A percentile compares a stretch with the other conserved stretches of the same genome.
Conservation (phyloP, 2,888 invertebrate species). For the Tiliacea aurago region DNA sequence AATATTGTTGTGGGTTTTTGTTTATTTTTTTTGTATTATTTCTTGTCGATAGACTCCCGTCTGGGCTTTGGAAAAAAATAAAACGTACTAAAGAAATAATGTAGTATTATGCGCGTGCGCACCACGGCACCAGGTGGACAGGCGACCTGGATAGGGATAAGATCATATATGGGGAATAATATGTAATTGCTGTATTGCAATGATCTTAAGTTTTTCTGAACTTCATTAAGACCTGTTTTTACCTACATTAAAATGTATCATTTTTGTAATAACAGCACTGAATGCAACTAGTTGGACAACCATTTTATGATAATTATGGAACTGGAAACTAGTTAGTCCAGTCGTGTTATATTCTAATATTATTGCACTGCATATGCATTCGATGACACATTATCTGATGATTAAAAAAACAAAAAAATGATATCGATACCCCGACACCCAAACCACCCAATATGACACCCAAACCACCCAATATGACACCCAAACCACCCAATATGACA, state of each 20-base stretch:
- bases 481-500: background rate
- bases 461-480: too few relatives aligned
- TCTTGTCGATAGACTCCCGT: slow-evolving; percentile 75
- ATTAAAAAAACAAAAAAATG: too few relatives aligned
- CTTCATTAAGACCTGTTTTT: slow-evolving; percentile 9
- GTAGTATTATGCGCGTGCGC: slow-evolving; percentile 52
- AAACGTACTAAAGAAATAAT: slow-evolving; percentile 77
- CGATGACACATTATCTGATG: background rate
- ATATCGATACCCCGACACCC: background rate
- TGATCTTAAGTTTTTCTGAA: slow-evolving; percentile 35
- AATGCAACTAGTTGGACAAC: background rate
- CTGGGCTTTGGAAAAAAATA: slow-evolving; percentile 71
- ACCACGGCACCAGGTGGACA: slow-evolving; percentile 67
- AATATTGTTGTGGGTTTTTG: slow-evolving; percentile 78
- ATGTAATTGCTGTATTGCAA: slow-evolving; percentile 44
- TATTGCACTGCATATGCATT: background rate
- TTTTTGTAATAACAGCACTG: background rate
- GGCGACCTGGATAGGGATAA: slow-evolving; percentile 52
- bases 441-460: background rate
- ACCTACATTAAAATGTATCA: slow-evolving; percentile 12
- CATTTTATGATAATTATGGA: background rate
- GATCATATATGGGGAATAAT: slow-evolving; percentile 25
- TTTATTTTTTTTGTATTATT: slow-evolving; percentile 73
- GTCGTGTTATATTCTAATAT: background rate
- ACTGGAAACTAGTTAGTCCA: background rate